A percentile compares a stretch with the other conserved stretches of the same genome.
phyloP scores from a whole-genome alignment of 2,888 invertebrate species.

The Syrista parreyssii region DNA sequence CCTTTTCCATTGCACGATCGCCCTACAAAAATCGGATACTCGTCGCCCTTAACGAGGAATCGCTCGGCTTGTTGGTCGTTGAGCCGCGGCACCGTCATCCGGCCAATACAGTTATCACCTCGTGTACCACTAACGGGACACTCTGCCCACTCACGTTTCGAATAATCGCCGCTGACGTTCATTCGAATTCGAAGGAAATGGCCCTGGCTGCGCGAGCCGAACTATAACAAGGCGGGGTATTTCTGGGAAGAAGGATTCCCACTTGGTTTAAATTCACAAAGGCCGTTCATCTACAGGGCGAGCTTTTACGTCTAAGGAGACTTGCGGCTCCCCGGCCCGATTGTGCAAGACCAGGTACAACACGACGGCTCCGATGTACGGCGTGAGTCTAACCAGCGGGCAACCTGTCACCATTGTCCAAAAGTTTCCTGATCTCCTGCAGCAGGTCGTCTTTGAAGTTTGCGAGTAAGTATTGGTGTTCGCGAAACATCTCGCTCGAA shows the following conservation, averaged over 20 bases:
- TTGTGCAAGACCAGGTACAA: constrained; percentile 91
- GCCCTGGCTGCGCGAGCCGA: too few species aligned
- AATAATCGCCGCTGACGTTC: constrained; percentile 4
- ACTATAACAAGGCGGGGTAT: too few species aligned
- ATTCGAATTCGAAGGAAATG: not conserved
- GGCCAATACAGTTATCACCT: constrained; percentile 63
- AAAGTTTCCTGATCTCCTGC: constrained; percentile 91
- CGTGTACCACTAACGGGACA: constrained; percentile 59
- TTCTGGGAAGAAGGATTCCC: too few species aligned
- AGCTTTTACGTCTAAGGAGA: constrained; percentile 65
- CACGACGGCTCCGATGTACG: constrained; percentile 94
- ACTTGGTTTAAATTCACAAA: too few species aligned
- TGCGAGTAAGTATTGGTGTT: constrained; percentile 80
- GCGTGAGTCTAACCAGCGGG: constrained; percentile 92
- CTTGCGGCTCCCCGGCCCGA: constrained; percentile 77
- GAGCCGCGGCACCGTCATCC: constrained; percentile 39
- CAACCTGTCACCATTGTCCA: constrained; percentile 94
- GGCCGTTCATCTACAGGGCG: constrained; percentile 51
- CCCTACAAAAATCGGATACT: too few species aligned
- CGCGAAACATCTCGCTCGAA: not conserved
- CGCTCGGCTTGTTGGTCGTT: too few species aligned
- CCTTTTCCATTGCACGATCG: too few species aligned
- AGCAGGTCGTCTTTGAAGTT: constrained; percentile 93
- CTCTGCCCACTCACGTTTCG: constrained; percentile 53
- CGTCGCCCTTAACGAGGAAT: too few species aligned